phyloP scores from a whole-genome alignment of 2,797 vertebrate species.

The Pseudochromis fuscus region DNA sequence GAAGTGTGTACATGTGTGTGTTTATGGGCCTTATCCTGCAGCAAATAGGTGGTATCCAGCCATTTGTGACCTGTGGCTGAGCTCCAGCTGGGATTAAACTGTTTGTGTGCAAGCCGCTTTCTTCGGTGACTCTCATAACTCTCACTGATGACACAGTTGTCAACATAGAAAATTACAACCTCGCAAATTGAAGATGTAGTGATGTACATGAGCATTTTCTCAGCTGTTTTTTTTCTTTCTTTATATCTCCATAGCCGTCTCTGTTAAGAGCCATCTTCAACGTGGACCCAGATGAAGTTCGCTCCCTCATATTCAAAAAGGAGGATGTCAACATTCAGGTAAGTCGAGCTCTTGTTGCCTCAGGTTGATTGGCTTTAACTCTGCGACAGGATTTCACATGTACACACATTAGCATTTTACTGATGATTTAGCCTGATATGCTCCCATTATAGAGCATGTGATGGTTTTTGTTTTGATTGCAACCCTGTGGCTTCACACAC shows the following conservation, averaged over 20 bases:
- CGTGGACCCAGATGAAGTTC: slow-evolving; percentile 96
- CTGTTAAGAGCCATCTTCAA: slow-evolving; percentile 99
- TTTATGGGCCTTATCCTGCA: slow-evolving; percentile 15
- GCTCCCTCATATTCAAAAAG: slow-evolving; percentile 97
- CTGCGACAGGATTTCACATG: not conserved
- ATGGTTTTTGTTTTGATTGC: not conserved
- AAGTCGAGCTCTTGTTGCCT: slow-evolving; percentile 22
- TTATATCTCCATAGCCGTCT: slow-evolving; percentile 87
- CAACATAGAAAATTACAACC: slow-evolving; percentile 38
- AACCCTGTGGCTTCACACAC: slow-evolving; percentile 4
- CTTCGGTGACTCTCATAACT: slow-evolving; percentile 36
- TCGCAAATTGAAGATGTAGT: slow-evolving; percentile 28
- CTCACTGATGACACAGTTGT: slow-evolving; percentile 50
- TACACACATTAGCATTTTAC: not conserved
- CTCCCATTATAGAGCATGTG: not conserved
- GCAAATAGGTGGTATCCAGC: slow-evolving; percentile 36
- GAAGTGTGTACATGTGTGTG: not conserved
- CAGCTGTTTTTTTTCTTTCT: not conserved
- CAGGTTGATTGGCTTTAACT: not conserved
- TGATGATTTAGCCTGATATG: not conserved
- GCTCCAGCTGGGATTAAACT: slow-evolving; percentile 38
- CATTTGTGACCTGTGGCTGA: slow-evolving; percentile 26
- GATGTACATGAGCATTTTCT: slow-evolving; percentile 17
- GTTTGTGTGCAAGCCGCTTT: slow-evolving; percentile 13
- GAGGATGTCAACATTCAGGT: slow-evolving; percentile 99